Percentiles rank a stretch among this genome's conserved stretches.
These are phyloP conservation scores for Euproctis similis DNA, from an alignment of 2,888 invertebrate species.

Conservation along the genomic window DNA sequence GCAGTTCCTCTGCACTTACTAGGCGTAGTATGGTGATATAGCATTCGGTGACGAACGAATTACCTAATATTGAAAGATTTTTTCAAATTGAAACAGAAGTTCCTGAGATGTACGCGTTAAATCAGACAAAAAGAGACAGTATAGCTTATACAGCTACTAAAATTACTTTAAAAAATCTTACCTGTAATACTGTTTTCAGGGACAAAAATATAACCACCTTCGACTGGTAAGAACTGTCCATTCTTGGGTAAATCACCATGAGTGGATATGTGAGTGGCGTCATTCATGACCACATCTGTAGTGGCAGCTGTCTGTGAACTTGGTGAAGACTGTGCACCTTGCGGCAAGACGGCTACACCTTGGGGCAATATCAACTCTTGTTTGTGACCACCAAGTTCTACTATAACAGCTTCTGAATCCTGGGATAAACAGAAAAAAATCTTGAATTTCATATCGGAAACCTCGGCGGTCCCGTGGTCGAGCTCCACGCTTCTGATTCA, in stretches of 20 bases:
- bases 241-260: slow-evolving; percentile 38
- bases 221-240: slow-evolving; percentile 55
- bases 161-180: slow-evolving; percentile 26
- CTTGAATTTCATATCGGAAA: no score
- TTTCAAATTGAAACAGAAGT: no score
- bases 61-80: no score
- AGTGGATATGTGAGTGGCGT: slow-evolving; percentile 31
- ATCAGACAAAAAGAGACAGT: no score
- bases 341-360: slow-evolving; percentile 5
- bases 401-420: slow-evolving; percentile 42
- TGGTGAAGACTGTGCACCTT: slow-evolving; percentile 5
- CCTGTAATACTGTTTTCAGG: slow-evolving; percentile 38
- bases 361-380: slow-evolving; percentile 6
- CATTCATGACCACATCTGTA: slow-evolving; percentile 47
- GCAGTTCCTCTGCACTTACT: no score
- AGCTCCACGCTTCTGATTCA: no score
- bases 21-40: no score
- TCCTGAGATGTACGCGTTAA: no score
- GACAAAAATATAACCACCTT: slow-evolving; percentile 61
- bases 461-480: no score
- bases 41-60: no score
- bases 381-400: slow-evolving; percentile 37
- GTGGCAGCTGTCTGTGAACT: slow-evolving; percentile 2
- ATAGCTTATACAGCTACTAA: no score
- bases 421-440: slow-evolving; percentile 2